These are phyloP conservation scores for Cotesia glomerata DNA, from an alignment of 1,140 invertebrate species.

Conservation along the genomic window DNA sequence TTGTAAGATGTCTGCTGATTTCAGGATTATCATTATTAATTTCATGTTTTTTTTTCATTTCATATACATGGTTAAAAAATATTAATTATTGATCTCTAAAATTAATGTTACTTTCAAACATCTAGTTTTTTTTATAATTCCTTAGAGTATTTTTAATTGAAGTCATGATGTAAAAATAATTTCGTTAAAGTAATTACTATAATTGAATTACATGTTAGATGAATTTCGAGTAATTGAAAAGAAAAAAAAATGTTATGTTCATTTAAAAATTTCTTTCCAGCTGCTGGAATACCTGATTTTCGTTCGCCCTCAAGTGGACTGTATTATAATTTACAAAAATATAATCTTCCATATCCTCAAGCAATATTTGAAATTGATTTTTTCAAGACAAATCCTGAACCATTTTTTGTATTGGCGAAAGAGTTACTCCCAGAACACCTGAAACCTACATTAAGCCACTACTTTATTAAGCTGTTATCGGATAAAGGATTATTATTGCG, in stretches of 20 bases:
- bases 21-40: too few species aligned
- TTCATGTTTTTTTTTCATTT: too few species aligned
- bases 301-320: conserved; percentile 89
- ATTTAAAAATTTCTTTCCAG: conserved; percentile 58
- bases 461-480: conserved; percentile 81
- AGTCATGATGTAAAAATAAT: too few species aligned
- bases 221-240: not conserved
- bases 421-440: conserved; percentile 84
- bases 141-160: too few species aligned
- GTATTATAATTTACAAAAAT: conserved; percentile 91
- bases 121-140: too few species aligned
- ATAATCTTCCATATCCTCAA: conserved; percentile 90
- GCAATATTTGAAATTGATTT: conserved; percentile 93
- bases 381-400: conserved; percentile 81
- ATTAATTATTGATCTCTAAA: too few species aligned
- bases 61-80: too few species aligned
- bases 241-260: not conserved
- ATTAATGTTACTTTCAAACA: too few species aligned
- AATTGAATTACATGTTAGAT: not conserved
- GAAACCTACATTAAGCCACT: conserved; percentile 83
- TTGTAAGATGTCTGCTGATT: too few species aligned
- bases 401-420: conserved; percentile 86
- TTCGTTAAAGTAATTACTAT: too few species aligned
- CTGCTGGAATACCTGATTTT: conserved; percentile 94
- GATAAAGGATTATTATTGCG: conserved; percentile 81